A percentile compares a stretch with the other conserved stretches of the same genome.
These are phyloP conservation scores for Drosophila seguyi DNA, from an alignment of 1,140 invertebrate genomes.

Conservation along the genomic window DNA sequence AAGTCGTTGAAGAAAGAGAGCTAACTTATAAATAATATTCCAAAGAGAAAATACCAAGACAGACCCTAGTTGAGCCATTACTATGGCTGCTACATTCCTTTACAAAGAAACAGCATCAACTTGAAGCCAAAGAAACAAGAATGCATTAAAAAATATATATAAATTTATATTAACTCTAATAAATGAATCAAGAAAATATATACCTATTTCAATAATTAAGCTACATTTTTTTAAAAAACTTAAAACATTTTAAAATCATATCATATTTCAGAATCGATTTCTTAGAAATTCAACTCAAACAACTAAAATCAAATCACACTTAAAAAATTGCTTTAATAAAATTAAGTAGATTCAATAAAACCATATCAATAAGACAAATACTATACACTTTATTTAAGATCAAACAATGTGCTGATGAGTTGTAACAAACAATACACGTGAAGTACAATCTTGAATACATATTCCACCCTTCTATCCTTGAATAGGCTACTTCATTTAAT, in stretches of 20 bases:
- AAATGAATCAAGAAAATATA: background rate
- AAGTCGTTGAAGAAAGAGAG: background rate
- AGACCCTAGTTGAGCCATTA: no score
- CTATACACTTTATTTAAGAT: conserved; percentile 15
- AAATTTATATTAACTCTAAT: no score
- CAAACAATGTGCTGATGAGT: background rate
- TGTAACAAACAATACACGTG: background rate
- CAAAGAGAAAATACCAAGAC: conserved; percentile 6
- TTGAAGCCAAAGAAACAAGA: background rate
- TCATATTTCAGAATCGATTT: no score
- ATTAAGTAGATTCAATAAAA: background rate
- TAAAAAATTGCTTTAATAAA: background rate
- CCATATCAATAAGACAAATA: background rate
- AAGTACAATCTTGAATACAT: conserved; percentile 1
- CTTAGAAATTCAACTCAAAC: no score
- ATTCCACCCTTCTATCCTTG: background rate
- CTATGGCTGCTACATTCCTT: conserved; percentile 6
- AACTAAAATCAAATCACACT: no score
- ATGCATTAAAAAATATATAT: no score
- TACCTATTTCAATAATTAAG: background rate
- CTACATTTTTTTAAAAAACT: background rate
- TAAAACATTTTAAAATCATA: no score
- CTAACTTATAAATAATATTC: conserved; percentile 4
- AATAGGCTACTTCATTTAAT: background rate
- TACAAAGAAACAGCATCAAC: background rate